phyloP scores from a whole-genome alignment of 2,888 invertebrate species.

The Cremastinae sp. region DNA sequence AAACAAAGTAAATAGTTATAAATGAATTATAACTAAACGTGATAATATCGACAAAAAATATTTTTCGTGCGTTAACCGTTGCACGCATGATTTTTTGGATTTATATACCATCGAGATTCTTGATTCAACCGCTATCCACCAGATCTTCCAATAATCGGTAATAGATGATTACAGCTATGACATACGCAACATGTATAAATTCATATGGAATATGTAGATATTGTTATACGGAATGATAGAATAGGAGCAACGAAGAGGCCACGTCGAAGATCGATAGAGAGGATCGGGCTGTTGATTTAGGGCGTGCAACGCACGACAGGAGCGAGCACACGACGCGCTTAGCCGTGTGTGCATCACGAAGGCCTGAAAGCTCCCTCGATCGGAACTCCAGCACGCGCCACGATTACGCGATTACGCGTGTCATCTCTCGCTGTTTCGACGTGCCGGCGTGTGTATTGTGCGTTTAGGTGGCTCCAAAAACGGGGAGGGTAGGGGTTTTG shows the following conservation, averaged over 20 bases:
- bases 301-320: constrained; percentile 67
- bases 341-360: constrained; percentile 66
- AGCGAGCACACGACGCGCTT: constrained; percentile 65
- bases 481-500: constrained; percentile 32
- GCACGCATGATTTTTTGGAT: background rate
- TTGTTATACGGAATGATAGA: background rate
- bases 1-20: no score
- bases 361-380: constrained; percentile 76
- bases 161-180: constrained; percentile 43
- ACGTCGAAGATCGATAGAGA: constrained; percentile 49
- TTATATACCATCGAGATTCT: constrained; percentile 11
- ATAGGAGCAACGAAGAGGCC: constrained; percentile 3
- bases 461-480: constrained; percentile 21
- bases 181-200: constrained; percentile 7
- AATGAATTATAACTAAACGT: no score
- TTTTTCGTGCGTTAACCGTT: no score
- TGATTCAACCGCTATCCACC: constrained; percentile 48
- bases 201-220: constrained; percentile 10
- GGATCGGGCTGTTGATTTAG: constrained; percentile 70
- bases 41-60: no score
- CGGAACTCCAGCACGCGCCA: constrained; percentile 79
- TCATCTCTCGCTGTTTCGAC: constrained; percentile 69
- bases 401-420: constrained; percentile 80
- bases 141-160: constrained; percentile 55
- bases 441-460: constrained; percentile 29